Percentiles rank a stretch among this genome's conserved stretches.
Evolutionary conservation across 1,140 invertebrate genomes (phyloP).

Genomic region (Drosophila nasuta): DNA sequence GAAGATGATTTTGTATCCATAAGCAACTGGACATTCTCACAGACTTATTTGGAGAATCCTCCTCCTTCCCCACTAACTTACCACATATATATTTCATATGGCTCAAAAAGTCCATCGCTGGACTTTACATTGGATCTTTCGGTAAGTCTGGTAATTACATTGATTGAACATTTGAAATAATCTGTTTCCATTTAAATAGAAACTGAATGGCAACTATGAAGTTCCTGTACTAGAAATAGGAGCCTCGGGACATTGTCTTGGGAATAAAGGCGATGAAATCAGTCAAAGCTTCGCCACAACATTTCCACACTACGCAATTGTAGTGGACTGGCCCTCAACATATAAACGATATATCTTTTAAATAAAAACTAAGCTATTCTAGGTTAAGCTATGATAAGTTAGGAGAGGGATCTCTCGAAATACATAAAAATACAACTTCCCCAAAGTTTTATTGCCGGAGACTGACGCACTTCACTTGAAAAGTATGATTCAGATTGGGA

Average conservation of each 20-base stretch:
- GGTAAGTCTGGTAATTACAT: not conserved
- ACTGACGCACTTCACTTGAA: not conserved
- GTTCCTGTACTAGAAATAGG: constrained; percentile 41
- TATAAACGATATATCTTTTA: constrained; percentile 46
- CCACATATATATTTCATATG: constrained; percentile 33
- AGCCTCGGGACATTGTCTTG: constrained; percentile 17
- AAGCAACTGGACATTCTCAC: constrained; percentile 33
- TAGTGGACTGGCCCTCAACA: constrained; percentile 26
- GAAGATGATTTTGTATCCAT: constrained; percentile 18
- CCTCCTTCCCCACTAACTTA: constrained; percentile 17
- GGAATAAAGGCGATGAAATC: constrained; percentile 12
- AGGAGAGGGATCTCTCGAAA: not conserved
- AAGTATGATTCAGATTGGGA: constrained; percentile 1
- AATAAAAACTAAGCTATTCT: constrained; percentile 1
- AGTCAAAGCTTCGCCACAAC: constrained; percentile 22
- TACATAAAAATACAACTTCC: not conserved
- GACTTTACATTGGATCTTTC: constrained; percentile 86
- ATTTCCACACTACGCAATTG: constrained; percentile 12
- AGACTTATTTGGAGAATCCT: constrained; percentile 5
- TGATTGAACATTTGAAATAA: not conserved
- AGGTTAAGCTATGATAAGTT: not conserved
- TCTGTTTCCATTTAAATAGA: constrained; percentile 72
- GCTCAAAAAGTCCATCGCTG: constrained; percentile 85
- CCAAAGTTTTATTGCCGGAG: not conserved
- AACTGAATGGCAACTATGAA: constrained; percentile 75